Conservation (phyloP, 2,113 vertebrate species). For the Tiliqua scincoides region DNA sequence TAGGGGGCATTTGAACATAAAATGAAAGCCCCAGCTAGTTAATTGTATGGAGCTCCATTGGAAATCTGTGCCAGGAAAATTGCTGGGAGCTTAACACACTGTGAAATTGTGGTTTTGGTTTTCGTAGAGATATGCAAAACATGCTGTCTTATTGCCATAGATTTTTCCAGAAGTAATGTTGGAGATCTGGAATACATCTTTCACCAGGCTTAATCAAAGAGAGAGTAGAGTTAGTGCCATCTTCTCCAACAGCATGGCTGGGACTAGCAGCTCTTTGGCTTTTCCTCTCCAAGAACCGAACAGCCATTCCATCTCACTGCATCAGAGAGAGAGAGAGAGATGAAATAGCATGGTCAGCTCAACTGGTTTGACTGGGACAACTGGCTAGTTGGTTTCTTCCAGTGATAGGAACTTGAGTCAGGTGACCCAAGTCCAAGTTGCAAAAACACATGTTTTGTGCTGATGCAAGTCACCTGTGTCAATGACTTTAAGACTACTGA, state of each 20-base stretch:
- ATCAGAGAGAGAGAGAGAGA: rapidly evolving
- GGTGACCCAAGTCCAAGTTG: too few species aligned
- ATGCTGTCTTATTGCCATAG: too few species aligned
- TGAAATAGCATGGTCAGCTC: not conserved
- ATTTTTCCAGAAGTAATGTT: too few species aligned
- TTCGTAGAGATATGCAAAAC: not conserved
- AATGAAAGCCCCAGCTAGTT: not conserved
- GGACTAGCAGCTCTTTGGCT: not conserved
- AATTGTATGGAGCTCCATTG: not conserved
- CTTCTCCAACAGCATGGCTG: not conserved
- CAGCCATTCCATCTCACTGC: not conserved
- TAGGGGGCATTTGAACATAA: not conserved
- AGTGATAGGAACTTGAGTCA: too few species aligned
- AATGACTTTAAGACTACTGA: too few species aligned
- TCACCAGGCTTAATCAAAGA: too few species aligned
- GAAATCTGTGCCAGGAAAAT: not conserved
- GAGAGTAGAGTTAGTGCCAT: not conserved
- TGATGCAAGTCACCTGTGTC: too few species aligned
- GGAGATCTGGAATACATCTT: too few species aligned
- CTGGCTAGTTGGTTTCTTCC: not conserved
- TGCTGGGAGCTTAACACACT: not conserved
- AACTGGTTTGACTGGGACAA: not conserved
- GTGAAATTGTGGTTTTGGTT: not conserved
- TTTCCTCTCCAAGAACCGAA: not conserved
- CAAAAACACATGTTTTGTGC: too few species aligned